Base-by-base conservation (phyloP, 2,113 vertebrate genomes). In the Nanorana parkeri region DNA sequence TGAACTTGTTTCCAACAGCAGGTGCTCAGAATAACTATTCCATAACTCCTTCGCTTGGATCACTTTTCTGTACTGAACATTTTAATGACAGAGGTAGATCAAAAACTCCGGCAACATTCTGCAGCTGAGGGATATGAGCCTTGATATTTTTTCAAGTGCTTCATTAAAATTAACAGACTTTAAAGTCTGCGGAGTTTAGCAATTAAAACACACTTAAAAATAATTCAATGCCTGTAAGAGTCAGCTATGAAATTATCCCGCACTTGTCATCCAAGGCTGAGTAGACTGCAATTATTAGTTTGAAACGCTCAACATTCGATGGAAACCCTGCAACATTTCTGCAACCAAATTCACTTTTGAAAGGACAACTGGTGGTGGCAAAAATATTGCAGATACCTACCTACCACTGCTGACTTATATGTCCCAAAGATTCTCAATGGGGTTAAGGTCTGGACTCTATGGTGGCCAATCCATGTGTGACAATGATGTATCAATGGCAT, bases 111-210 rank as follows among this genome's bases (percentile, higher is more conserved):
- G 19, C 4, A 72, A 56, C 69, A 56, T 72, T 54, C 55, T 56
- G 68, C 32, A 72, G 52, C 51, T 72, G 29, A 29, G 52, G 69
- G 17, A 56, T 56, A 56, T 72, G 69, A 72, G 54, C 69, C 69
- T 56, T 72, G 69, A 72, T 72, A 72, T 72, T 72, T 72, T 72
- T 52, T 72, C 69, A 72, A 29, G 17, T 55, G 69, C 52, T 72
- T 72, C 19, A 52, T 28, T 56, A 72, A 72, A 72, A 72, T 72
- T 55, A 72, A 72, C 24, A 56, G 69, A 72, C 69, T 72, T 56
- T 17, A 72, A 72, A 56, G 69, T 51, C 55, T 56, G 52, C 51
- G 29, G 20, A 55, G 69, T 56, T 47, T 72, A 72, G 69, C 69
- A 72, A 72, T 72, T 72, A 72, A 56, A 56, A 52, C 51, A 24